Conservation (phyloP, 2,797 vertebrate genomes). For the Borostomias antarcticus region DNA sequence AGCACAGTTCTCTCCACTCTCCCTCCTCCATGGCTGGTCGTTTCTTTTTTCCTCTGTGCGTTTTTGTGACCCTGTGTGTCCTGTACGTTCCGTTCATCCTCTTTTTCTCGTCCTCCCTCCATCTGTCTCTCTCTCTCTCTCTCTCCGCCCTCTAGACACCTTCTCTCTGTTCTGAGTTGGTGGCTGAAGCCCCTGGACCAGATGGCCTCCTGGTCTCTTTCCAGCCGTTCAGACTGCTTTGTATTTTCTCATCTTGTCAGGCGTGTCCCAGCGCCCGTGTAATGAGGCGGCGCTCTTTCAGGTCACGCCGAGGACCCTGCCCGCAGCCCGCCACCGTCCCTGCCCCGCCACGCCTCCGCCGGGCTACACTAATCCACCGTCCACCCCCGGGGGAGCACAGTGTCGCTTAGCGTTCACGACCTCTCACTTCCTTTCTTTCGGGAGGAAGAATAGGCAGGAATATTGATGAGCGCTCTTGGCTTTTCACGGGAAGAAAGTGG, state of each 20-base stretch:
- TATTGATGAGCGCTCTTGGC: slow-evolving; percentile 76
- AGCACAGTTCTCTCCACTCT: too few relatives aligned
- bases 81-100: background rate
- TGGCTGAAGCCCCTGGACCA: slow-evolving; percentile 68
- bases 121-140: slow-evolving; percentile 10
- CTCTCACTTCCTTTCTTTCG: slow-evolving; percentile 57
- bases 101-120: slow-evolving; percentile 33
- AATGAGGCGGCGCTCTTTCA: slow-evolving; percentile 86
- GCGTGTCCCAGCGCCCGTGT: slow-evolving; percentile 78
- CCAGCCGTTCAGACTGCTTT: slow-evolving; percentile 78
- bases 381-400: slow-evolving; percentile 66
- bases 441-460: slow-evolving; percentile 70
- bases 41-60: background rate
- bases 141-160: slow-evolving; percentile 50
- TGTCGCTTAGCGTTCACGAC: slow-evolving; percentile 69
- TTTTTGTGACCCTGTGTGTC: too few relatives aligned
- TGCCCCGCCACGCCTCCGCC: slow-evolving; percentile 72
- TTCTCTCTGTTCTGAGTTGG: slow-evolving; percentile 41
- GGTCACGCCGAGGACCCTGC: slow-evolving; percentile 74
- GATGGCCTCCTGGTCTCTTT: slow-evolving; percentile 81
- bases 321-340: slow-evolving; percentile 72
- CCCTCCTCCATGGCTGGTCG: too few relatives aligned
- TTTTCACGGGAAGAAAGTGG: slow-evolving; percentile 60
- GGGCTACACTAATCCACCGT: slow-evolving; percentile 73
- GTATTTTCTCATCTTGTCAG: slow-evolving; percentile 84